These are phyloP conservation scores for Meles meles DNA, from an alignment of 2,113 vertebrate genomes.

Conservation along the genomic window DNA sequence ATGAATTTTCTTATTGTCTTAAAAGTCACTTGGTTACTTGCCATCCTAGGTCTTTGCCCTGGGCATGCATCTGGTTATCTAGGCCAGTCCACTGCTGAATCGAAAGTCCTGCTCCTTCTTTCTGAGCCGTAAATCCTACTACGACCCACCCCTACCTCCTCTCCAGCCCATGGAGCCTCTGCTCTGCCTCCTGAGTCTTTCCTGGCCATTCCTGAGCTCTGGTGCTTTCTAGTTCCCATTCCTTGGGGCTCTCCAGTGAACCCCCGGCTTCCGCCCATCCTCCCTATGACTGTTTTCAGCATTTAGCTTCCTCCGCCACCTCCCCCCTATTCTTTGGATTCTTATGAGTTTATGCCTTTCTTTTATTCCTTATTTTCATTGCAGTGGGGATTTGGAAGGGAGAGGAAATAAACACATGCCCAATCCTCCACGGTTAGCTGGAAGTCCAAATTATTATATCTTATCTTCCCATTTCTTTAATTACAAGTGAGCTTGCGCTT, in stretches of 20 bases:
- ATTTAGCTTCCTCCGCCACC: not conserved
- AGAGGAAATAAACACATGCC: slow-evolving; percentile 15
- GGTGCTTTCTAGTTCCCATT: not conserved
- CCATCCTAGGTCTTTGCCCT: not conserved
- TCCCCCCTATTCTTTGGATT: not conserved
- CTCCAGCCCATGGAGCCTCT: not conserved
- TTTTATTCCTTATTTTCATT: slow-evolving; percentile 16
- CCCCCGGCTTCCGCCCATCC: not conserved
- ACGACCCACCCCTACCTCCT: not conserved
- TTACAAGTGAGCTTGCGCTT: slow-evolving; percentile 3
- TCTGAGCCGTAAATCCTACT: not conserved
- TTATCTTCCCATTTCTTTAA: slow-evolving; percentile 4
- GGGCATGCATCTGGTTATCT: not conserved
- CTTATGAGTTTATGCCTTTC: not conserved
- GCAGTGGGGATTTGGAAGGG: not conserved
- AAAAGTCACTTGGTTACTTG: not conserved
- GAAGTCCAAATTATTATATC: not conserved
- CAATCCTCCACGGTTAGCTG: not conserved
- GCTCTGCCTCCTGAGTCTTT: not conserved
- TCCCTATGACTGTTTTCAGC: not conserved
- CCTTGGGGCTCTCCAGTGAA: fast-evolving
- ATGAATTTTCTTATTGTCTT: not conserved
- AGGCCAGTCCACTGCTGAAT: not conserved
- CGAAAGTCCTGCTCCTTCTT: not conserved
- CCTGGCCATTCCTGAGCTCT: not conserved